Conservation (phyloP, 1,140 invertebrate species). For the Polyergus mexicanus region DNA sequence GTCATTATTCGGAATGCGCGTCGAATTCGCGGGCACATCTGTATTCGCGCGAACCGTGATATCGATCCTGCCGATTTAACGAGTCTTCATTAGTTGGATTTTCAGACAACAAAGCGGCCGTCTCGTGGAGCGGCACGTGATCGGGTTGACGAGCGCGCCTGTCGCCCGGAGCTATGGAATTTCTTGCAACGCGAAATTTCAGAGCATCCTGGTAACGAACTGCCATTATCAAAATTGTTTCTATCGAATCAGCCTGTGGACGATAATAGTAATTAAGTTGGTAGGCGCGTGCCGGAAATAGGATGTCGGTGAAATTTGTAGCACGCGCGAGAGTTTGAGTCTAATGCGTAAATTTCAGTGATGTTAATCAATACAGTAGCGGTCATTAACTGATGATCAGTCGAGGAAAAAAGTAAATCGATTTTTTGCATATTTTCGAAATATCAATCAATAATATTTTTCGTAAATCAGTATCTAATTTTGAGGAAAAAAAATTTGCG, state of each 20-base stretch:
- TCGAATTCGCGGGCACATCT: not conserved
- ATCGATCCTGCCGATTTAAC: constrained; percentile 58
- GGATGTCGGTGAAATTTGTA: constrained; percentile 11
- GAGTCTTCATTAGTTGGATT: constrained; percentile 68
- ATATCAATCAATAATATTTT: not conserved
- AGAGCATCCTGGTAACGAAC: constrained; percentile 62
- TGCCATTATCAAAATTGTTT: constrained; percentile 62
- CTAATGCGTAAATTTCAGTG: not conserved
- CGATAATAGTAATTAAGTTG: constrained; percentile 60
- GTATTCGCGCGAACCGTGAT: constrained; percentile 43
- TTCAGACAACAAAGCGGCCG: constrained; percentile 65
- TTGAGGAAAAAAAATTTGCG: not conserved
- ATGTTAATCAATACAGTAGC: not conserved
- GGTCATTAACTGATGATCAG: no score
- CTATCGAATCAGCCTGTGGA: constrained; percentile 44
- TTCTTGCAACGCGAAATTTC: constrained; percentile 67
- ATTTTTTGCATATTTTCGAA: not conserved
- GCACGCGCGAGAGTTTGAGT: constrained; percentile 16
- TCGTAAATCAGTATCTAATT: not conserved
- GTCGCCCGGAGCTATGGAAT: constrained; percentile 55
- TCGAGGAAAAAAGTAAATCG: not conserved
- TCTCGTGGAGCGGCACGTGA: constrained; percentile 62
- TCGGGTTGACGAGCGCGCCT: constrained; percentile 55
- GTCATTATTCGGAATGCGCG: constrained; percentile 26
- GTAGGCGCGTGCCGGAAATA: constrained; percentile 34